Evolutionary conservation across 1,140 invertebrate species (phyloP).

Genomic region (Calephelis virginiensis): DNA sequence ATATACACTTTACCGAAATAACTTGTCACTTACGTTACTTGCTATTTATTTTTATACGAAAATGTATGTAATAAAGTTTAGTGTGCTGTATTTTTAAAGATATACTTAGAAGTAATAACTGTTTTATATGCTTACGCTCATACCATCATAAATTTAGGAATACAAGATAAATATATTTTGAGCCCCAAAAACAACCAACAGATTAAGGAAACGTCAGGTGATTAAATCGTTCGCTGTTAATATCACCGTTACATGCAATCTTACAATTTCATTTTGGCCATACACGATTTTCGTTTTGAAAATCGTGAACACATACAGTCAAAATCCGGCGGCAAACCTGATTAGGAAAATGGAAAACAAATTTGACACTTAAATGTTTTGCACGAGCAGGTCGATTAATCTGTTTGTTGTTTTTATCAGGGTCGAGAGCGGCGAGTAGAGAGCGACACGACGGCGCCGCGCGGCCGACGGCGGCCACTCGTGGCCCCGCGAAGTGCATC

Average conservation of each 20-base stretch:
- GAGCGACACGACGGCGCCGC: slow-evolving; percentile 70
- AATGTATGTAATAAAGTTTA: slow-evolving; percentile 2
- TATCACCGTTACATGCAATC: slow-evolving; percentile 72
- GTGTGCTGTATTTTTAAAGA: slow-evolving; percentile 10
- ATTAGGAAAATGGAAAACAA: slow-evolving; percentile 44
- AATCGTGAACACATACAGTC: slow-evolving; percentile 62
- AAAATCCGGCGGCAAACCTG: slow-evolving; percentile 50
- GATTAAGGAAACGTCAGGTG: slow-evolving; percentile 61
- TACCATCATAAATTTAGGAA: slow-evolving; percentile 7
- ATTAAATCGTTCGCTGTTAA: slow-evolving; percentile 66
- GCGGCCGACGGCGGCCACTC: slow-evolving; percentile 68
- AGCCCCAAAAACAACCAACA: slow-evolving; percentile 31
- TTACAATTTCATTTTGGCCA: slow-evolving; percentile 74
- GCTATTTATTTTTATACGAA: neutral
- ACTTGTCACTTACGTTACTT: slow-evolving; percentile 3
- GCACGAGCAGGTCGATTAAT: slow-evolving; percentile 69
- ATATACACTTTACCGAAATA: neutral
- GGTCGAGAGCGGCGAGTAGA: slow-evolving; percentile 60
- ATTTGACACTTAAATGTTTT: slow-evolving; percentile 54
- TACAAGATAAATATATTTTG: neutral
- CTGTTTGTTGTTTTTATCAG: slow-evolving; percentile 76
- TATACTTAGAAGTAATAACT: neutral
- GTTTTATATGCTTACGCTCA: slow-evolving; percentile 29
- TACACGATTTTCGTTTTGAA: slow-evolving; percentile 62
- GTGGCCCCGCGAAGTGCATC: slow-evolving; percentile 71